phyloP scores from a whole-genome alignment of 1,140 invertebrate species.

The Drosophila pseudoobscura region DNA sequence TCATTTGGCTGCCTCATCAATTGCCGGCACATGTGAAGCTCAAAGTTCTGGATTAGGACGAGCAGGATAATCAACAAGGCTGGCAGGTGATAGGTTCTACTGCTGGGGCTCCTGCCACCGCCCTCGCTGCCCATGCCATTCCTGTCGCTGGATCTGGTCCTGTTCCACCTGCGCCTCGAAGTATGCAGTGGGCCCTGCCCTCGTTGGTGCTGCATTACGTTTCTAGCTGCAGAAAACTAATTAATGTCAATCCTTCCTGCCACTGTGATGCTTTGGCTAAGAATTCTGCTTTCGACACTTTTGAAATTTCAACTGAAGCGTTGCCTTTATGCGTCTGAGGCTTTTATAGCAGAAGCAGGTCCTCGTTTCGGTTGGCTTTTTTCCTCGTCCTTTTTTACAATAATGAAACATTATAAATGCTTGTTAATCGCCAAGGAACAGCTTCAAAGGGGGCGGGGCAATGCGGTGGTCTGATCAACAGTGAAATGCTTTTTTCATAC shows the following conservation, averaged over 20 bases:
- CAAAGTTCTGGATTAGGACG: conserved; percentile 67
- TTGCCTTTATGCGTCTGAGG: conserved; percentile 47
- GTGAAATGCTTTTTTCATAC: conserved; percentile 79
- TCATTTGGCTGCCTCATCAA: conserved; percentile 52
- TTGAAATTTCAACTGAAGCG: conserved; percentile 80
- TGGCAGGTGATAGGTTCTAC: conserved; percentile 54
- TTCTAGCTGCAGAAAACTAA: conserved; percentile 30
- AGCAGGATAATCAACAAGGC: conserved; percentile 63
- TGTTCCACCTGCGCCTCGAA: conserved; percentile 27
- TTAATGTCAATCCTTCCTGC: conserved; percentile 33
- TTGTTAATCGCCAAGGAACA: conserved; percentile 65
- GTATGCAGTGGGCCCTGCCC: conserved; percentile 22
- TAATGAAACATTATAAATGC: conserved; percentile 79
- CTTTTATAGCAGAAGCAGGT: conserved; percentile 66
- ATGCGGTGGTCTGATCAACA: conserved; percentile 45
- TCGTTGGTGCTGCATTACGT: conserved; percentile 32
- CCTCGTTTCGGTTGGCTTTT: conserved; percentile 7
- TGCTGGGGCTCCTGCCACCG: conserved; percentile 1
- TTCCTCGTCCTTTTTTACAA: conserved; percentile 43
- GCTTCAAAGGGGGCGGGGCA: neutral
- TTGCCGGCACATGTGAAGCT: conserved; percentile 72
- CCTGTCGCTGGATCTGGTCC: neutral
- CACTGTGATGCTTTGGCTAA: conserved; percentile 17
- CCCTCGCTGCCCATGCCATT: conserved; percentile 5
- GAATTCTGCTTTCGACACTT: conserved; percentile 41